Evolutionary conservation across 2,113 vertebrate genomes (phyloP), one percentile per base, ranked within the genome.

Genomic region (Eulemur macaco): DNA sequence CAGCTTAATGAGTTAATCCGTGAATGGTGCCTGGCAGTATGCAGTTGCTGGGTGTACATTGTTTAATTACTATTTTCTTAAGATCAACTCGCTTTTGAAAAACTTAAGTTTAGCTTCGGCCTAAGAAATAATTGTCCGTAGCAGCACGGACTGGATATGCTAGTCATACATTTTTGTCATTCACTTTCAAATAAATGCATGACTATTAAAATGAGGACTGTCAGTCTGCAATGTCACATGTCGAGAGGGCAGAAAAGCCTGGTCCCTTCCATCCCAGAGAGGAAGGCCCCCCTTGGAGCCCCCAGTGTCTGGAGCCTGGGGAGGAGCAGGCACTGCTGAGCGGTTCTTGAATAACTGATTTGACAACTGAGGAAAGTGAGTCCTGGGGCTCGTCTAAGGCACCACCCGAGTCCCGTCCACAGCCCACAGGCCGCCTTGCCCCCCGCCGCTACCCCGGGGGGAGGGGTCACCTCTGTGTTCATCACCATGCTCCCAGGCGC

Each of bases 341-440:
- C 14, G 8, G 37, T 56, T 60, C 80, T 71, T 18, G 4, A 64
- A 42, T 42, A 20, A 23, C 86, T 3, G 66, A n/a, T 17, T 42
- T 93, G 39, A 50, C 23, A 34, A 0, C 0, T 18, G 37, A 64
- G 66, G 73, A 7, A 66, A 15, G 5, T 1, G 60, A 76, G 50
- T 18, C 54, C 34, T 27, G 1, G 21, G 31, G 2, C 37, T 58
- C 31, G 31, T 56, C 34, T 63, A 39, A 34, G 39, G 56, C 12
- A 7, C 21, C 37, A 7, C 50, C 3, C 0, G 2, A 39, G 15
- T 1, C 5, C 1, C 34, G 21, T 13, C 21, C 21, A 0, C 9
- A 15, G 58, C 18, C 68, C 3, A 13, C 45, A 66, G 21, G 45
- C 23, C 1, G 1, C 14, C 8, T 39, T 56, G 7, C 54, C 60